Evolutionary conservation across 2,797 vertebrate genomes (phyloP).

Genomic region (Molossus molossus): DNA sequence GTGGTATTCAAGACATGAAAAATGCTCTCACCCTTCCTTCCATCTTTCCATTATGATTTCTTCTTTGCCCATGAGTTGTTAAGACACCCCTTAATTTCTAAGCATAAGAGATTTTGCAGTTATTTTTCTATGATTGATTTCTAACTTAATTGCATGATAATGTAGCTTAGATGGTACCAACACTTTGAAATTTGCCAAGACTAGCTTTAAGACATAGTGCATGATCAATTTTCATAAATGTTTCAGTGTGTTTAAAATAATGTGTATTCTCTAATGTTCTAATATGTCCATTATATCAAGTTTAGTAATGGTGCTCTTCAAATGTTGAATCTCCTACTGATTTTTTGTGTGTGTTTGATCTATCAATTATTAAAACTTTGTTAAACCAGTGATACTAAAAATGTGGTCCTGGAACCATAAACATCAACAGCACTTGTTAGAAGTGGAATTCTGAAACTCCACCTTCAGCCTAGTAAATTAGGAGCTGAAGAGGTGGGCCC

Average conservation of each 20-base stretch:
- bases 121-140: not conserved
- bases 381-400: not conserved
- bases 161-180: not conserved
- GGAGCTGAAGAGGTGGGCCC: not conserved
- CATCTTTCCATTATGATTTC: slow-evolving; percentile 25
- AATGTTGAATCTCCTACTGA: not conserved
- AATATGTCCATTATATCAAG: not conserved
- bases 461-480: not conserved
- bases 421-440: not conserved
- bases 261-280: not conserved
- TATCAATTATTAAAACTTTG: slow-evolving; percentile 4
- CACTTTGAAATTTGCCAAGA: slow-evolving; percentile 15
- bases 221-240: slow-evolving; percentile 29
- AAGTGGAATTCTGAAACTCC: not conserved
- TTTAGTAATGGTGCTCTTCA: not conserved
- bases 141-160: not conserved
- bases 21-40: not conserved
- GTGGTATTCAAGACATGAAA: not conserved
- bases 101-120: not conserved
- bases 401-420: not conserved
- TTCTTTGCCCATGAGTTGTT: not conserved
- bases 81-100: not conserved
- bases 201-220: not conserved
- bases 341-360: not conserved
- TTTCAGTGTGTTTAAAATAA: slow-evolving; percentile 49